Evolutionary conservation across 2,888 invertebrate genomes (phyloP), one percentile per base, ranked within the genome.

Genomic region (Hirtodrosophila confusa): DNA sequence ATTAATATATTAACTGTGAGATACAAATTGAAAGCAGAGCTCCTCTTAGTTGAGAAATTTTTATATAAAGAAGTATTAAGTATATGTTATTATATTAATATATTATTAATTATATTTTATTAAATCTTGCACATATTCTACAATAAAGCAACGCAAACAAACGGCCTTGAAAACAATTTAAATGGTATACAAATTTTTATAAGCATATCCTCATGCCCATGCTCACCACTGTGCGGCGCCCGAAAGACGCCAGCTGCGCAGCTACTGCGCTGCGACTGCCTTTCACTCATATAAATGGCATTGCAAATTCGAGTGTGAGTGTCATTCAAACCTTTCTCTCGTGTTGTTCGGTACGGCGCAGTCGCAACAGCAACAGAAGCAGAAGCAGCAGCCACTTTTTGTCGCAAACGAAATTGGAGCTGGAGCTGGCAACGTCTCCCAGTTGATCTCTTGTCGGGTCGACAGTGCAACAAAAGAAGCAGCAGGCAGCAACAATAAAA

Each of bases 231-330:
- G 69, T 78, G 69, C 74, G 69, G 67, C 75, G 78, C 75, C 64
- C 74, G 45, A 63, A n/a, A 33, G 50, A 64, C 54, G 70, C 37
- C 27, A 43, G 47, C 75, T 37, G 74, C 62, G 77, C 67, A 40
- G 69, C 66, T 9, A 37, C 69, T 49, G 76, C 78, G 75, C 78
- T 62, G 88, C 83, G 83, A 58, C 89, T 89, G 90, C 91, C 91
- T 91, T 91, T 91, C 91, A 91, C 92, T 91, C 84, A 91, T 90
- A 90, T 92, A 92, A 92, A 92, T 90, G 89, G 89, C 90, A 91
- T 91, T 91, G 90, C 89, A 91, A 83, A 90, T 90, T 90, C 90
- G 89, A 74, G 74, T 74, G 74, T 49, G 77, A 90, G 89, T 89
- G 88, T 91, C 91, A 92, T 91, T 92, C 88, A 89, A 89, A 90